Evolutionary conservation across 2,888 invertebrate species (phyloP).

Genomic region (Hyposoter didymator): DNA sequence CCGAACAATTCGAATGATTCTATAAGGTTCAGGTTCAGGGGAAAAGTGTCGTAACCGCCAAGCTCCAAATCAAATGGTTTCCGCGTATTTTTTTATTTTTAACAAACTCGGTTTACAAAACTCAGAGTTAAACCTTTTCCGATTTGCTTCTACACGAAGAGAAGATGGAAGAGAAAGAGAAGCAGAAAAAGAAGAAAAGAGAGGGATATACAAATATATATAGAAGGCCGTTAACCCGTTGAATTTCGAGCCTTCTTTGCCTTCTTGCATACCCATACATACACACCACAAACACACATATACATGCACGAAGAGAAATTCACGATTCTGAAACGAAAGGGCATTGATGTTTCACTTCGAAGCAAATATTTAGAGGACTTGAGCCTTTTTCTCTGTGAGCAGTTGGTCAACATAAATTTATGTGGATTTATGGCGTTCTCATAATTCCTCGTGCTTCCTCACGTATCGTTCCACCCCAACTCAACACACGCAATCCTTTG

Average conservation of each 20-base stretch:
- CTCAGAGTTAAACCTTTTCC: background rate
- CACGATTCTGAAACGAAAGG: background rate
- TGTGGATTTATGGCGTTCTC: slow-evolving; percentile 17
- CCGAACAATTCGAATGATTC: background rate
- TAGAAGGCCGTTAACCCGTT: slow-evolving; percentile 44
- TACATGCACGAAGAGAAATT: too few relatives aligned
- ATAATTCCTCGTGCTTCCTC: slow-evolving; percentile 14
- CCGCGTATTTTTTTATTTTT: slow-evolving; percentile 5
- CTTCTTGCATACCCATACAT: background rate
- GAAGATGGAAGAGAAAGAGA: slow-evolving; percentile 17
- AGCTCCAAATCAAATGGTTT: background rate
- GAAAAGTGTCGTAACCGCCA: background rate
- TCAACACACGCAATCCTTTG: slow-evolving; percentile 42
- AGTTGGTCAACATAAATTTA: background rate
- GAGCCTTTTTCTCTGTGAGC: background rate
- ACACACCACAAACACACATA: too few relatives aligned
- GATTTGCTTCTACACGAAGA: background rate
- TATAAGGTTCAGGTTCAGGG: background rate
- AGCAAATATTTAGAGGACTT: background rate
- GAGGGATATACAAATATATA: slow-evolving; percentile 3
- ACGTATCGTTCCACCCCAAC: slow-evolving; percentile 21
- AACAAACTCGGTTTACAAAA: slow-evolving; percentile 11
- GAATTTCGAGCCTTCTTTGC: slow-evolving; percentile 22
- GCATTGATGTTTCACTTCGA: background rate
- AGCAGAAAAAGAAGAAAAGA: background rate